Evolutionary conservation across 2,888 invertebrate species (phyloP).

Genomic region (Buathra laborator): DNA sequence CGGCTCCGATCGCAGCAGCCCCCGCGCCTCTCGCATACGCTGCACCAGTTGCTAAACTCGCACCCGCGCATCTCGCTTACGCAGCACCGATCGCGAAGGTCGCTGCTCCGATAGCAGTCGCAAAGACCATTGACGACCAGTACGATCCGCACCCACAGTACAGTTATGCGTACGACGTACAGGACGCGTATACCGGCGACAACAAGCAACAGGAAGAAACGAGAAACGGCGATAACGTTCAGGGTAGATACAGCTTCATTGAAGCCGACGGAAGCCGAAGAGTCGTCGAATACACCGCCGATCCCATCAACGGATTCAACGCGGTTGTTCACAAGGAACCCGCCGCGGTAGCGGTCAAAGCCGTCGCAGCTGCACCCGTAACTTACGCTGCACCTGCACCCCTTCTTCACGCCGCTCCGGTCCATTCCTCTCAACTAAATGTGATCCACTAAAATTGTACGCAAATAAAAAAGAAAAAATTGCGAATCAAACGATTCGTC

Average conservation of each 20-base stretch:
- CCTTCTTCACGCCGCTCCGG: slow-evolving; percentile 12
- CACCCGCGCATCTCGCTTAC: neutral
- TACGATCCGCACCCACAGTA: slow-evolving; percentile 70
- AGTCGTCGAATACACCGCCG: slow-evolving; percentile 71
- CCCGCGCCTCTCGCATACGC: neutral
- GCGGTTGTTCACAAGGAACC: slow-evolving; percentile 70
- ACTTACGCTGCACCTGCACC: slow-evolving; percentile 50
- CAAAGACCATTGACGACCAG: slow-evolving; percentile 62
- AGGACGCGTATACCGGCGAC: slow-evolving; percentile 75
- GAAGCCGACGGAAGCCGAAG: slow-evolving; percentile 70
- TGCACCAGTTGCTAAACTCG: slow-evolving; percentile 34
- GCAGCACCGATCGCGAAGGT: slow-evolving; percentile 29
- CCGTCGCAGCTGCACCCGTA: slow-evolving; percentile 61
- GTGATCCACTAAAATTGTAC: slow-evolving; percentile 35
- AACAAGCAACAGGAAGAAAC: slow-evolving; percentile 72
- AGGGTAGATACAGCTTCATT: slow-evolving; percentile 70
- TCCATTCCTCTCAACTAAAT: slow-evolving; percentile 41
- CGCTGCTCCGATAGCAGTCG: slow-evolving; percentile 56
- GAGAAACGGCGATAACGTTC: slow-evolving; percentile 69
- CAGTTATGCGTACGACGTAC: slow-evolving; percentile 74
- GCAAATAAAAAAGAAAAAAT: neutral
- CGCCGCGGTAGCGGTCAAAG: slow-evolving; percentile 64
- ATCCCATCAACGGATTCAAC: slow-evolving; percentile 69
- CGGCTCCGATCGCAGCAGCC: slow-evolving; percentile 18
- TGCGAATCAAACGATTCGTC: neutral